Base-by-base conservation (phyloP, 2,888 invertebrate species). In the Cheilosia vulpina region DNA sequence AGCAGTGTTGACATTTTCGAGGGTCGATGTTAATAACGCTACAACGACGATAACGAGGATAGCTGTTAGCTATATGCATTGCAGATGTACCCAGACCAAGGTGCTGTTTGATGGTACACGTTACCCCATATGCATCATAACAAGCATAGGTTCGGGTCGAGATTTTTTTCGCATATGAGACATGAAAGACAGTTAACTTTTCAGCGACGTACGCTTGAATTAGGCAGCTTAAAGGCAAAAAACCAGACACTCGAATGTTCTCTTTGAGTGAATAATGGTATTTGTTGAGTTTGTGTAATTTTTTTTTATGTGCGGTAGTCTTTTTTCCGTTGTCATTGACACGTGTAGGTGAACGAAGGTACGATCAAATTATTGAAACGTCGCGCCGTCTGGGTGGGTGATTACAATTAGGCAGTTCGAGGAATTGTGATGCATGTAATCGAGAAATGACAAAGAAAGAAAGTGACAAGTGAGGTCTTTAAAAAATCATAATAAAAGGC, bases 181-280 rank as follows among this genome's bases (percentile, higher is more conserved):
- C 60, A 66, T 80, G 68, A 55, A 75, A 73, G 68, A 69, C 80
- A 68, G 62, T 68, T 69, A 80, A 69, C 80, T 73, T 80, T 68
- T 41, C 31, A 75, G 68, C 55, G 80, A 55, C 68, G 75, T 69
- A 63, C 80, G 80, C 62, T 75, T 75, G 73, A 75, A 73, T 73
- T 68, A 75, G 62, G 73, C 53, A 75, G 68, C 21, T 73, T 41
- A 27, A 65, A 72, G 72, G 58, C 58, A 57, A 65, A 27, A 79
- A 65, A 79, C 52, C 63, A 52, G 57, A 50, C 53, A 71, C 57
- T 78, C 75, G 27, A 60, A 53, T 43, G 43, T 34, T 52, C n/a
- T 13, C 5, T 38, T 52, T 41, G 13, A 21, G 21, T 43, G 65
- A 7, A 52, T 24, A 41, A 24, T 52, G 65, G 41, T 15, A 41